These are phyloP conservation scores for Cylloceria caligata DNA, from an alignment of 2,888 invertebrate species.

Conservation along the genomic window DNA sequence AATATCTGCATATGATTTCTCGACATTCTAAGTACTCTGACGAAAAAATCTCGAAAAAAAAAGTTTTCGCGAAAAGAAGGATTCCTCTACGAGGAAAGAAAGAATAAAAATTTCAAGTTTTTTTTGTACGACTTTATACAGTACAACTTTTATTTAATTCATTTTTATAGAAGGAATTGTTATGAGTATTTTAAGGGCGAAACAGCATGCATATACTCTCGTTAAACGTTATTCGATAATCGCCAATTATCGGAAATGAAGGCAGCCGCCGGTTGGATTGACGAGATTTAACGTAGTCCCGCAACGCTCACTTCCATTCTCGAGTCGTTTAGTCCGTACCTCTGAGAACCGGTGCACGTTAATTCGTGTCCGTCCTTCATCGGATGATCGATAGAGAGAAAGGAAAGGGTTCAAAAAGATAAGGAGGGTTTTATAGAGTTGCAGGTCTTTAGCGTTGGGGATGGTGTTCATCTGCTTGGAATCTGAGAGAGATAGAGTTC, in stretches of 20 bases:
- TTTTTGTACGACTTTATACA: too few relatives aligned
- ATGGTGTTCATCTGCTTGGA: conserved; percentile 1
- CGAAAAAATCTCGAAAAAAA: too few relatives aligned
- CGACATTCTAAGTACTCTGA: too few relatives aligned
- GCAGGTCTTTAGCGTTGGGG: background rate
- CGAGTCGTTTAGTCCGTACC: conserved; percentile 28
- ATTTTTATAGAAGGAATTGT: background rate
- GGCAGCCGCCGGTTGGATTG: conserved; percentile 37
- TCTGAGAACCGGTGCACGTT: conserved; percentile 19
- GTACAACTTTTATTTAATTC: background rate
- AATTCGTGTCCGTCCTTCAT: conserved; percentile 38
- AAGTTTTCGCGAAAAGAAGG: too few relatives aligned
- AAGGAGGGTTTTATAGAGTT: background rate
- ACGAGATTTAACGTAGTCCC: conserved; percentile 52
- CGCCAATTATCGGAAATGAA: conserved; percentile 44
- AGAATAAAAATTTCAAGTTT: too few relatives aligned
- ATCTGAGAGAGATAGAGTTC: background rate
- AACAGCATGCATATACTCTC: background rate
- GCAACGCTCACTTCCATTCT: conserved; percentile 43
- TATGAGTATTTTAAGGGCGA: background rate
- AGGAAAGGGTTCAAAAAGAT: conserved; percentile 14
- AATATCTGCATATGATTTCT: too few relatives aligned
- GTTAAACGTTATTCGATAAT: conserved; percentile 58
- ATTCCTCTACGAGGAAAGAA: too few relatives aligned
- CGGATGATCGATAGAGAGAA: conserved; percentile 34